Evolutionary conservation across 2,113 vertebrate species (phyloP).

Genomic region (Laticauda colubrina): DNA sequence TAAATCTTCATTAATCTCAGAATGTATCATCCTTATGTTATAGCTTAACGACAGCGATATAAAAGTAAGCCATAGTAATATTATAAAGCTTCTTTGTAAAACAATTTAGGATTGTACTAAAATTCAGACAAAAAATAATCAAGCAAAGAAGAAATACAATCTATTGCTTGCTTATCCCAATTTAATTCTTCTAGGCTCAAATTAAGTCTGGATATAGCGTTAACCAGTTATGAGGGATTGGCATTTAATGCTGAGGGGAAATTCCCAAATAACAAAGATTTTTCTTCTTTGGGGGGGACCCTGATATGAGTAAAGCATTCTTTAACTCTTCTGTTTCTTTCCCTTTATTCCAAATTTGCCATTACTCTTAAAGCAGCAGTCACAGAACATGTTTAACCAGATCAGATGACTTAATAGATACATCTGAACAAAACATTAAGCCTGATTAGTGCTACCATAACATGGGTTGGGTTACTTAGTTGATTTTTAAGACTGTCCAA

Average conservation of each 20-base stretch:
- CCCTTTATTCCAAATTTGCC: neutral
- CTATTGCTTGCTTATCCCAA: neutral
- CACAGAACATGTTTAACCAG: neutral
- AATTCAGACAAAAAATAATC: neutral
- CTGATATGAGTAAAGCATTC: neutral
- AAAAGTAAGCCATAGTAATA: neutral
- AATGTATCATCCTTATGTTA: neutral
- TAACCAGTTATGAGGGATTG: neutral
- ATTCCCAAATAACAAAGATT: neutral
- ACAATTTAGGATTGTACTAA: neutral
- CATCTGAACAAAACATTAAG: neutral
- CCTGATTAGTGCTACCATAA: neutral
- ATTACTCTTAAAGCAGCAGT: neutral
- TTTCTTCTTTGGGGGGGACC: neutral
- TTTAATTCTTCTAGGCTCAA: neutral
- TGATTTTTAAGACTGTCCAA: neutral
- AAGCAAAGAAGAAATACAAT: neutral
- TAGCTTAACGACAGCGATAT: neutral
- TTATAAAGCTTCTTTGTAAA: neutral
- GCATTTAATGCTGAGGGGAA: neutral
- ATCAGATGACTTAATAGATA: neutral
- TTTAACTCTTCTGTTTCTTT: neutral
- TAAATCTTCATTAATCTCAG: neutral
- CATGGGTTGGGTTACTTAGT: neutral
- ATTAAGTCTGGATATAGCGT: neutral